A percentile compares a stretch with the other conserved stretches of the same genome.
Conservation (phyloP, 2,888 invertebrate genomes). For the Chrysotoxum bicinctum region DNA sequence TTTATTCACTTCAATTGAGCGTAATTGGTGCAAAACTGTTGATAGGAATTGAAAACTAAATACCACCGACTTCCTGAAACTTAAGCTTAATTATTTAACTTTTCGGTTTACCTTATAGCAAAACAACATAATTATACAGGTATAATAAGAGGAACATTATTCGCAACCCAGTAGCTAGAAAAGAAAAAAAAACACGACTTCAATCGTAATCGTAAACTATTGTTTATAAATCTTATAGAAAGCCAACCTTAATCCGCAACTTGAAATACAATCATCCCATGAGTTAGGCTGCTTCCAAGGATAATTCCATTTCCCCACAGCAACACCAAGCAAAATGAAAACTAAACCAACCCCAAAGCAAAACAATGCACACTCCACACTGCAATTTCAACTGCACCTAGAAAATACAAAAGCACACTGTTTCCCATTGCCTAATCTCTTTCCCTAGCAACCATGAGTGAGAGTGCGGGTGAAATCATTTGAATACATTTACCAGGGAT, state of each 20-base stretch:
- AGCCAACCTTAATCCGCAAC: conserved; percentile 31
- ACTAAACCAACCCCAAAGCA: conserved; percentile 8
- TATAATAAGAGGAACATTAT: not conserved
- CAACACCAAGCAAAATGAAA: conserved; percentile 2
- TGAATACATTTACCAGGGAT: conserved; percentile 59
- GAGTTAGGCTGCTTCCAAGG: conserved; percentile 33
- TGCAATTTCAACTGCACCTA: conserved; percentile 1
- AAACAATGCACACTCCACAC: conserved; percentile 38
- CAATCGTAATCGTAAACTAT: conserved; percentile 23
- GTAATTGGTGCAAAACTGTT: no score
- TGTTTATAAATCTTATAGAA: conserved; percentile 26
- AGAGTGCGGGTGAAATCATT: conserved; percentile 50
- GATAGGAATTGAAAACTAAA: no score
- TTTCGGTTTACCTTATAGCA: not conserved
- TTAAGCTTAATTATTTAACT: not conserved
- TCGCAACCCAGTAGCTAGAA: not conserved
- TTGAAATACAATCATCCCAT: conserved; percentile 28
- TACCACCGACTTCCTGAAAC: no score
- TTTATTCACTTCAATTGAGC: no score
- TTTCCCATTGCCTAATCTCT: conserved; percentile 43
- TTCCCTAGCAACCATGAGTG: conserved; percentile 1
- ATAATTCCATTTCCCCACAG: conserved; percentile 5
- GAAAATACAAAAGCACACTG: conserved; percentile 16
- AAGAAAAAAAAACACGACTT: not conserved
- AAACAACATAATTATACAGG: not conserved